Base-by-base conservation (phyloP, 2,888 invertebrate genomes). In the Argyresthia albistria region DNA sequence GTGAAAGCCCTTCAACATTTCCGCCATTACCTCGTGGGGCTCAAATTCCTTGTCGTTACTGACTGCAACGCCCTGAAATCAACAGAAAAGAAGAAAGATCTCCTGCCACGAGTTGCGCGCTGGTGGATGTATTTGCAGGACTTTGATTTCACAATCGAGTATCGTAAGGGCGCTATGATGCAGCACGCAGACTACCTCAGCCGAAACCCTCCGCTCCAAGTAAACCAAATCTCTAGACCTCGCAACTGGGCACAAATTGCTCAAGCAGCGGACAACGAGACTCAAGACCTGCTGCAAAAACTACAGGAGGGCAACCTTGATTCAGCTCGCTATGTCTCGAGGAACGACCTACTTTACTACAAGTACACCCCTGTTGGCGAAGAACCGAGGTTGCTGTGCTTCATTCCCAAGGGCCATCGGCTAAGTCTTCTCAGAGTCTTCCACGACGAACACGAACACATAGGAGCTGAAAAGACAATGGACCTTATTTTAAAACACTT, bases 61-160 rank as follows among this genome's bases (percentile, higher is more conserved):
- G 75, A 78, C 50, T 73, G 69, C 48, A 65, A 67, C 48, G 60
- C 68, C 0, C 43, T 72, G 0, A 65, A 64, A 36, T 51, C 58
- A 0, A 64, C 69, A 0, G 54, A 61, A 14, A 54, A 48, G 1
- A 69, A 71, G 46, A 60, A 61, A 16, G 63, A 72, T 11, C 50
- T 70, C 0, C 12, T 62, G 0, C 65, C 67, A 0, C 51, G 66
- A 1, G 64, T 70, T 0, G 64, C 63, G 0, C 51, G 69, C 0
- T 69, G 69, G 67, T 69, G 69, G 67, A 43, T 61, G 0, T 63
- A 63, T 36, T 12, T 66, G 8, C 65, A 67, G 48, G 60, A 63
- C 14, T 62, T 55, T 25, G 12, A 52, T 4, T 60, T 60, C 43
- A 36, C 35, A 0, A 51, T 62, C 1, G 59, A 58, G 37, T 62